A percentile compares a stretch with the other conserved stretches of the same genome.
These are phyloP conservation scores for Crotalus helleri DNA, from an alignment of 2,113 vertebrate species.

Conservation along the genomic window DNA sequence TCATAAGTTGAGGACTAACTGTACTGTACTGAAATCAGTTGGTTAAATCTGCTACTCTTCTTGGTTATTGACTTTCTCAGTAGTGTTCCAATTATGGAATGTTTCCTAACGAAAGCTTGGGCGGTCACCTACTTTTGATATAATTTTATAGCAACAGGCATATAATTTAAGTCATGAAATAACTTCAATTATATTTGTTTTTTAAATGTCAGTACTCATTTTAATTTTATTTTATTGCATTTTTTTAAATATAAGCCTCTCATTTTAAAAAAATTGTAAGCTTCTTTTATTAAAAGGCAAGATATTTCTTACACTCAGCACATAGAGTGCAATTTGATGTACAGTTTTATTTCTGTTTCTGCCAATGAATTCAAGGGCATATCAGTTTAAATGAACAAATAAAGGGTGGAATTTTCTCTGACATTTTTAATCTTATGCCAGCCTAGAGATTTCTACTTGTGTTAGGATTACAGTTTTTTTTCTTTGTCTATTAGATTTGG, in stretches of 20 bases:
- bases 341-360: neutral
- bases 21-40: neutral
- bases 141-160: neutral
- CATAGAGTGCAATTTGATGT: neutral
- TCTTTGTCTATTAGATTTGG: neutral
- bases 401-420: neutral
- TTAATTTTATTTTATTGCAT: neutral
- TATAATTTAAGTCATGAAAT: neutral
- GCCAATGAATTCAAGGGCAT: neutral
- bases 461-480: neutral
- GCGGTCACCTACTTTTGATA: neutral
- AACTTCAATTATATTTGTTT: neutral
- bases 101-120: neutral
- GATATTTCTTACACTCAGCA: neutral
- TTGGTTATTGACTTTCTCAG: neutral
- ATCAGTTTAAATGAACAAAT: neutral
- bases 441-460: neutral
- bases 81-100: neutral
- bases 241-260: neutral
- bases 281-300: neutral
- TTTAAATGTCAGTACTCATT: neutral
- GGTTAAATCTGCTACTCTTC: neutral
- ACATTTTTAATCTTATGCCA: neutral
- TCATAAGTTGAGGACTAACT: neutral
- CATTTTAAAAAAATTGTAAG: neutral